Base-by-base conservation (phyloP, 1,140 invertebrate species). In the Rhagoletis zephyria region DNA sequence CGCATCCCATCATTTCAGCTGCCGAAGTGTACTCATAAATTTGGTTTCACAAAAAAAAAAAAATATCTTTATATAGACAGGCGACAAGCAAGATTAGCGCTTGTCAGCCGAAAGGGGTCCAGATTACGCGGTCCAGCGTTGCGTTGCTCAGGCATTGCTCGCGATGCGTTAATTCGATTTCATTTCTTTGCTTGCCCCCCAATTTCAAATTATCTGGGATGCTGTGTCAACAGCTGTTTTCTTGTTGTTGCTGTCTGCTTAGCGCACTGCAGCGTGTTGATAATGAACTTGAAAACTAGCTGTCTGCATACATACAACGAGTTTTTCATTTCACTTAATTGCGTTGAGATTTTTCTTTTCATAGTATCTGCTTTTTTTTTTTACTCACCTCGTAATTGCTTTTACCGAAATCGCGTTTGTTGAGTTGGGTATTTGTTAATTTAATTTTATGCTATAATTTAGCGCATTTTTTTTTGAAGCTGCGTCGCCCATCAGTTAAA, bases 231-330 rank as follows among this genome's bases (percentile, higher is more conserved):
- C n/a, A n/a, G n/a, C n/a, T n/a, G n/a, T n/a, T n/a, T n/a, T n/a
- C n/a, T n/a, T n/a, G n/a, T n/a, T n/a, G n/a, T n/a, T n/a, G n/a
- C n/a, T 19, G 48, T 5, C 74, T 81, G 51, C 61, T 16, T 63
- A 63, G 16, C 16, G 9, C 74, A 81, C 56, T 81, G 74, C 51
- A 59, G 48, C 51, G 74, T 56, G 14, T 59, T 81, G 74, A 81
- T 59, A 81, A 81, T 81, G 74, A 81, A 81, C 74, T 81, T 81
- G 74, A 81, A 81, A 81, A 81, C 19, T 19, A 12, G 16, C 74
- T n/a, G n/a, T n/a, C n/a, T n/a, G n/a, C n/a, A n/a, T n/a, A n/a
- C n/a, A n/a, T n/a, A n/a, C n/a, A n/a, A n/a, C n/a, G 51, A n/a
- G 74, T 19, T n/a, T 81, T 81, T 56, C 6, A 81, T 81, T 56